Evolutionary conservation across 2,113 vertebrate genomes (phyloP).

Genomic region (Petromus typicus): DNA sequence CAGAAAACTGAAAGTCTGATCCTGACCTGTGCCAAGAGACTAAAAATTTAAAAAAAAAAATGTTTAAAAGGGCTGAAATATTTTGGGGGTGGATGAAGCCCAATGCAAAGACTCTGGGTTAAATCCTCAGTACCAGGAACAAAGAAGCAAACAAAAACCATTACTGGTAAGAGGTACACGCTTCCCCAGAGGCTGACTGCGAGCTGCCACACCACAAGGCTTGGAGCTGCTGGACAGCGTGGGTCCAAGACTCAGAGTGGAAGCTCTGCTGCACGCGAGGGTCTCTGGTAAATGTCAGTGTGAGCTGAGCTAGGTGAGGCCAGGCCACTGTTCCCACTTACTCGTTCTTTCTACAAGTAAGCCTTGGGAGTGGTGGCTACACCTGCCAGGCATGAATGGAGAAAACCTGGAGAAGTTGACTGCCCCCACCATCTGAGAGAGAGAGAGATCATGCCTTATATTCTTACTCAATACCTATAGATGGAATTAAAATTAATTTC

Average conservation of each 20-base stretch:
- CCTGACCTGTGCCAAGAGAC: not conserved
- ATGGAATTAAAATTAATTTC: not conserved
- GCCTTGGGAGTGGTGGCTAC: not conserved
- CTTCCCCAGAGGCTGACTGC: not conserved
- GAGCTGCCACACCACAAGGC: not conserved
- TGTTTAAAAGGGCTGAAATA: not conserved
- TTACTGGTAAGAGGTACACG: not conserved
- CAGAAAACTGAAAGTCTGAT: not conserved
- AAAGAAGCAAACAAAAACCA: not conserved
- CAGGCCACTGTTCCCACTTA: not conserved
- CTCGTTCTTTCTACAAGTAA: not conserved
- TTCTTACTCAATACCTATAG: not conserved
- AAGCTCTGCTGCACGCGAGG: accelerated
- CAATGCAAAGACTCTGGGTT: not conserved
- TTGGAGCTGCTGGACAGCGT: not conserved
- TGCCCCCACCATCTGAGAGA: no score
- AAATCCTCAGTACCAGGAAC: not conserved
- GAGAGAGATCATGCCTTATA: not conserved
- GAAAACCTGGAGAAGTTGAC: not conserved
- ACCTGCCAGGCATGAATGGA: not conserved
- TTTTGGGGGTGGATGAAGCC: not conserved
- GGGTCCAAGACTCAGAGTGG: not conserved
- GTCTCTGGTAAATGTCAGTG: not conserved
- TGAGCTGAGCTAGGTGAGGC: accelerated
- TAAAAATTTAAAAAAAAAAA: not conserved